Base-by-base conservation (phyloP, 2,888 invertebrate genomes). In the Rotaria sp. region DNA sequence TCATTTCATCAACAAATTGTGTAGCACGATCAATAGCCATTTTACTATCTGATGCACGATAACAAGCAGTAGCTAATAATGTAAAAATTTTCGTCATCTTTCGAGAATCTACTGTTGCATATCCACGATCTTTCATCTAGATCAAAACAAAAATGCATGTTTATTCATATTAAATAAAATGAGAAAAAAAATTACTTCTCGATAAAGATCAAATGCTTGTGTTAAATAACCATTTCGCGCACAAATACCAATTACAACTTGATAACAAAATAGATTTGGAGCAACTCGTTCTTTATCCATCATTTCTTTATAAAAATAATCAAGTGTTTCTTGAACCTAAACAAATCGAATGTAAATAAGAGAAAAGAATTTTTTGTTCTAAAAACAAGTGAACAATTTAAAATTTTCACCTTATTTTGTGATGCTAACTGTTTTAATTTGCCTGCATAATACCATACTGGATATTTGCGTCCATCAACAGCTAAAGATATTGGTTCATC, bases 211-310 rank as follows among this genome's bases (percentile, higher is more conserved):
- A 90, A 96, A 96, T 2, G 96, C 95, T 91, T 95, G 95, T 89
- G 94, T 94, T 3, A 95, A 93, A 89, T 95, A 95, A 0, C 97
- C 97, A 1, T 94, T 94, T 88, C 94, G 92, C 5, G 95, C 96
- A 91, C 95, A 95, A 18, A 94, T 95, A 87, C 94, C 94, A 87
- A 97, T 94, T n/a, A 97, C 91, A 86, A 95, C 92, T 90, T 94
- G 94, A 90, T 94, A 96, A 89, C 95, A 94, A 90, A 95, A 95
- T 88, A 92, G 85, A 59, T 93, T 94, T 0, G 96, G 96, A 90
- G 94, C 94, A 0, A 94, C 94, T 88, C 93, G 92, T 90, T 96
- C 96, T 89, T 94, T 93, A 87, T 89, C 88, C 90, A 94, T 89
- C 94, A 95, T 94, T 90, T 93, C 92, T n/a, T 93, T 92, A 90